Base-by-base conservation (phyloP, 2,797 vertebrate species). In the Bucorvus abyssinicus region DNA sequence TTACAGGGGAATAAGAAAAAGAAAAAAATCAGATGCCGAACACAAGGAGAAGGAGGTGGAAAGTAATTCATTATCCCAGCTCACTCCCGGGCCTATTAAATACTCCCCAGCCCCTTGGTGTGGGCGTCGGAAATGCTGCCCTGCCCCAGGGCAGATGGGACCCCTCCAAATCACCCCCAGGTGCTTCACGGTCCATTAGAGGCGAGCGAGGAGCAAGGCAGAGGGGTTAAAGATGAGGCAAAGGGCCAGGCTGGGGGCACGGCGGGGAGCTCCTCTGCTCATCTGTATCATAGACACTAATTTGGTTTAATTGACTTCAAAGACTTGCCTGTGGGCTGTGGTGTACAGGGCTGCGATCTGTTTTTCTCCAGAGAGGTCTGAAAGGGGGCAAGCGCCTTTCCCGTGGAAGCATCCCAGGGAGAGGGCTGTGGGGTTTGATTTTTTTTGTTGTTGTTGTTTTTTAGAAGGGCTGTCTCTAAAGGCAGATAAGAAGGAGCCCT, bases 231-330 rank as follows among this genome's bases (percentile, higher is more conserved):
- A 84, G 96, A 94, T 84, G 74, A 44, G 1, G 24, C 75, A 85
- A 78, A 94, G 94, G 95, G 91, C 88, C 71, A 59, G 85, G 69
- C 89, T 45, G 3, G 86, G 14, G 59, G 56, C 95, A 5, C 97
- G 93, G 95, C 53, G 0, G 93, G 89, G 82, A 87, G 86, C 84
- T 77, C 24, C 64, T 84, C 93, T 42, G 86, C 94, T 92, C 96
- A 80, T 96, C 96, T 90, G 10, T 92, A 95, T 96, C 95, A 94
- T 32, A 88, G 96, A 71, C 93, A 77, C 94, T 97, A 96, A 97
- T 97, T 97, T 92, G 94, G 95, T 79, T 95, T 95, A 91, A 96
- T 97, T 97, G 75, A 95, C 95, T 96, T 96, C 97, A 97, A 96
- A 96, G 94, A 24, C 71, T 74, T 92, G 93, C 93, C 89, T 70